Evolutionary conservation across 2,888 invertebrate genomes (phyloP).

Genomic region (Leptinotarsa haldemani): DNA sequence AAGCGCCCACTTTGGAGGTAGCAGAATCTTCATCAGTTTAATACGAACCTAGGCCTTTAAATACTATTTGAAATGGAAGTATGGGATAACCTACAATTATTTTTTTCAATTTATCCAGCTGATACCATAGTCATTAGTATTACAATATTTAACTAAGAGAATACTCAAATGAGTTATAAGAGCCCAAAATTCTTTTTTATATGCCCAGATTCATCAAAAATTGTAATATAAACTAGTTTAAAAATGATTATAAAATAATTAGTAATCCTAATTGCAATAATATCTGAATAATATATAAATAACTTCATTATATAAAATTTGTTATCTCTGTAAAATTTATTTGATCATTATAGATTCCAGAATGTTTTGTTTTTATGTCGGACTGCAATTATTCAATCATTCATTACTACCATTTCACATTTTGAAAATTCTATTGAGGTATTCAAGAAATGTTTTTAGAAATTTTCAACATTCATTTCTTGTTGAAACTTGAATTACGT

Average conservation of each 20-base stretch:
- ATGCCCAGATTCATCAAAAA: no score
- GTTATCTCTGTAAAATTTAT: not conserved
- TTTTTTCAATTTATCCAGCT: not conserved
- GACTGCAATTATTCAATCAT: not conserved
- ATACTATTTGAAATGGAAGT: not conserved
- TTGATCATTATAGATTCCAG: not conserved
- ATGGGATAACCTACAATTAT: not conserved
- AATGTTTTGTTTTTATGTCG: not conserved
- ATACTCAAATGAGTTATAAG: no score
- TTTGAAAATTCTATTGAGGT: no score
- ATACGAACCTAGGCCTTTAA: not conserved
- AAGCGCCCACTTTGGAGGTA: conserved; percentile 41
- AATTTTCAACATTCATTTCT: no score
- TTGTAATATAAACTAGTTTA: no score
- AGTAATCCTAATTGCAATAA: not conserved
- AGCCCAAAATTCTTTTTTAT: no score
- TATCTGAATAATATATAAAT: not conserved
- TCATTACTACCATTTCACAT: no score
- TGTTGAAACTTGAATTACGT: no score
- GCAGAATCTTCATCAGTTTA: conserved; percentile 1
- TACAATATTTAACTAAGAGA: no score
- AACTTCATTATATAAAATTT: not conserved
- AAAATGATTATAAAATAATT: not conserved
- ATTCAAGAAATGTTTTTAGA: no score
- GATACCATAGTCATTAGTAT: no score